Evolutionary conservation across 2,888 invertebrate species (phyloP).

Genomic region (Eulithis testata): DNA sequence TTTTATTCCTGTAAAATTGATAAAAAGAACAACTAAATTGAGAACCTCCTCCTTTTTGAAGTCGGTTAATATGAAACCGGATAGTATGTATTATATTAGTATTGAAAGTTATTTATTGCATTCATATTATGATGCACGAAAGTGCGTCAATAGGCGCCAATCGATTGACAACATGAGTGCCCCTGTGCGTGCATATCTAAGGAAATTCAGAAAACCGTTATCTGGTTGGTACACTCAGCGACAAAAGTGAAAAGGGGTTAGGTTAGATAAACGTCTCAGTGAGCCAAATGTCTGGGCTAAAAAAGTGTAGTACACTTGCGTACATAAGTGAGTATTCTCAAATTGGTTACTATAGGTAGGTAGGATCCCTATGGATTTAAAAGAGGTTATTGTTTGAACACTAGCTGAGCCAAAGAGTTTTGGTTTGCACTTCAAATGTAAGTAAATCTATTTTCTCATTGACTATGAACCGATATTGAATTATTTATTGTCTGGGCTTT

Average conservation of each 20-base stretch:
- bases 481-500: constrained; percentile 22
- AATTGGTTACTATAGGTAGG: no score
- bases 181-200: constrained; percentile 22
- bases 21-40: no score
- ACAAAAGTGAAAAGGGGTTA: no score
- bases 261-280: no score
- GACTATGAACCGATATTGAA: constrained; percentile 8
- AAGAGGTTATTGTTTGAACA: no score
- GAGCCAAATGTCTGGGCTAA: no score
- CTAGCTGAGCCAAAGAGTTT: background rate
- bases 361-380: no score
- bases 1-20: no score
- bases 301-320: no score
- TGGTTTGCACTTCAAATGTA: background rate
- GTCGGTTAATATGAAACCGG: no score
- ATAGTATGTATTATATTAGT: constrained; percentile 1
- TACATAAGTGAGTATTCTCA: no score
- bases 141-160: constrained; percentile 51
- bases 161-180: constrained; percentile 20
- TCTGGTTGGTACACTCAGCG: background rate
- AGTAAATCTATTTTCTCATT: background rate
- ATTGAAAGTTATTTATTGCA: constrained; percentile 44
- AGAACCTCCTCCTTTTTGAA: no score
- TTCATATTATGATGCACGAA: constrained; percentile 37
- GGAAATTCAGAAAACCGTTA: constrained; percentile 16